phyloP scores from a whole-genome alignment of 2,888 invertebrate genomes.

The Bombyx huttoni region DNA sequence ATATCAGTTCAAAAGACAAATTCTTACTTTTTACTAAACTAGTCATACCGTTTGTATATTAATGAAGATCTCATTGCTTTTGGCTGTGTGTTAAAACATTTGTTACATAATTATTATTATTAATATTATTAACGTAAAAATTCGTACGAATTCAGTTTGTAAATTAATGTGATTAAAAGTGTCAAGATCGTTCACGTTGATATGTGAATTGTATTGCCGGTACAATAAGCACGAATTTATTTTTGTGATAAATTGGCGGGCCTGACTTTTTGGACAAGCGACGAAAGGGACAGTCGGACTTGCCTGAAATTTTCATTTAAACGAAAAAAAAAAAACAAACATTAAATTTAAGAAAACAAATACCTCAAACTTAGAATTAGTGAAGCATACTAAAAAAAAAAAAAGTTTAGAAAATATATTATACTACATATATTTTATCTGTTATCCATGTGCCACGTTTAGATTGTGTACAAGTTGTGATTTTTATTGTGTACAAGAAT shows the following conservation, averaged over 20 bases:
- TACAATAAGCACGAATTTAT: conserved; percentile 20
- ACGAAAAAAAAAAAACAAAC: background rate
- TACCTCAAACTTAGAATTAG: conserved; percentile 24
- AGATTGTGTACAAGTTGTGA: conserved; percentile 54
- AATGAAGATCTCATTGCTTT: conserved; percentile 50
- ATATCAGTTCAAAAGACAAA: conserved; percentile 1
- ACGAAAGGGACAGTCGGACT: background rate
- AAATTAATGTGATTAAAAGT: conserved; percentile 3
- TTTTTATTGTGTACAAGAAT: conserved; percentile 47
- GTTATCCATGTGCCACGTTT: conserved; percentile 66
- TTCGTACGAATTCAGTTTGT: conserved; percentile 12
- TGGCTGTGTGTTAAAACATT: conserved; percentile 51
- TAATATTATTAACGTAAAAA: conserved; percentile 15
- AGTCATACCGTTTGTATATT: conserved; percentile 18
- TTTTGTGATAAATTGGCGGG: conserved; percentile 13
- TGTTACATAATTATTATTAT: no score
- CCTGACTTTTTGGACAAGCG: background rate
- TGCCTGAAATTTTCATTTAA: background rate
- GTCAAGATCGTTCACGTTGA: conserved; percentile 1
- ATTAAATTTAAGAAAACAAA: conserved; percentile 26
- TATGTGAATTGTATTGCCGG: conserved; percentile 8
- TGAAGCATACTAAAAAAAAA: background rate
- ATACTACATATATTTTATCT: conserved; percentile 51
- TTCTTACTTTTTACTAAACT: conserved; percentile 12
- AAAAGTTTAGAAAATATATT: conserved; percentile 21